Evolutionary conservation across 2,888 invertebrate genomes (phyloP).

Genomic region (Leptinotarsa rubiginosa): DNA sequence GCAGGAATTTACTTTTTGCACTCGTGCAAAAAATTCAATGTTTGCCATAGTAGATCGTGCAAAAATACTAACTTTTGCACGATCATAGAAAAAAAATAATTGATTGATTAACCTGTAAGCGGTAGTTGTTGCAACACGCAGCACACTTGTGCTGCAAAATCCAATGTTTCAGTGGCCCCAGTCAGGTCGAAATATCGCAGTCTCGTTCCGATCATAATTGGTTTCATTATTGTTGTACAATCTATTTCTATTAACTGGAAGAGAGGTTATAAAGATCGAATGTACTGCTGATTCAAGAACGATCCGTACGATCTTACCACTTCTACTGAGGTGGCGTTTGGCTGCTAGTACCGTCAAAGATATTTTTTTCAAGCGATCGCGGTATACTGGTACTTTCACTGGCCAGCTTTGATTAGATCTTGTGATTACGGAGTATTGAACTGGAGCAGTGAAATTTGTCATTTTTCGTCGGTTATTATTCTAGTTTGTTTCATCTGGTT

Average conservation of each 20-base stretch:
- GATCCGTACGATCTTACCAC: constrained; percentile 1
- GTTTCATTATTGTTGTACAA: constrained; percentile 19
- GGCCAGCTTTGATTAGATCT: background rate
- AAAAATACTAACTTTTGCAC: no score
- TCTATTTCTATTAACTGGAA: constrained; percentile 14
- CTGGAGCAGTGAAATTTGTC: no score
- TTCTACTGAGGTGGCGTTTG: background rate
- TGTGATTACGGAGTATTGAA: background rate
- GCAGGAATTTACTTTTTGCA: no score
- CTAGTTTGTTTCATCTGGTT: no score
- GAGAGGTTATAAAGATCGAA: constrained; percentile 25
- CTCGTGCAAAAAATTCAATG: no score
- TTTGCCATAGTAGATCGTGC: no score
- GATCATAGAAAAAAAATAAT: no score
- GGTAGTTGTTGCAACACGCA: background rate
- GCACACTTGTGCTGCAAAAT: background rate
- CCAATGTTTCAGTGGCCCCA: background rate
- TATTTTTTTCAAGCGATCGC: no score
- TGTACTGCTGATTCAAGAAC: background rate
- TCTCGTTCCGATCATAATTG: constrained; percentile 8
- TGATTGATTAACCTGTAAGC: background rate
- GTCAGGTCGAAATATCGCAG: constrained; percentile 15
- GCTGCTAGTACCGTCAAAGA: no score
- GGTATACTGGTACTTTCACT: constrained; percentile 11
- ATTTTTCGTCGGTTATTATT: no score